A percentile compares a stretch with the other conserved stretches of the same genome.
phyloP scores from a whole-genome alignment of 2,797 vertebrate species.

The Onychomys arenicola region DNA sequence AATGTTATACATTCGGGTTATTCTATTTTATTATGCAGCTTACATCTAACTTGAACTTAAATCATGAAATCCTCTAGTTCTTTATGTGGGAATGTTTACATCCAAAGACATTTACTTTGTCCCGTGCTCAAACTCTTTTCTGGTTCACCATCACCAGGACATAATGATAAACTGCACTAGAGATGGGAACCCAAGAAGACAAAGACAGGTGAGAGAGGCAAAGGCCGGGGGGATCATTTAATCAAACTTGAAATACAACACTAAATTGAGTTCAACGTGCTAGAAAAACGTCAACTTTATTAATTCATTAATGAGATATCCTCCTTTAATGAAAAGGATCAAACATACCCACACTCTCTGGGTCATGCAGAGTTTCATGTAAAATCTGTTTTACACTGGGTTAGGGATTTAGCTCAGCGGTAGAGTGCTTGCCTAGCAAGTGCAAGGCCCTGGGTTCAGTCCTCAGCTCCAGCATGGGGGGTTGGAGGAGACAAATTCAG shows the following conservation, averaged over 20 bases:
- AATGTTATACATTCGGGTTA: constrained; percentile 36
- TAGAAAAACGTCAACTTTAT: neutral
- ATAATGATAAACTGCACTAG: neutral
- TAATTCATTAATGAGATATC: neutral
- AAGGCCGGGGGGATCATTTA: neutral
- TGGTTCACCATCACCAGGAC: constrained; percentile 46
- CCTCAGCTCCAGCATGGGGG: no score
- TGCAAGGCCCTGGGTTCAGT: no score
- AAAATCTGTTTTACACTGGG: neutral
- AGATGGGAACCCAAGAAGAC: neutral
- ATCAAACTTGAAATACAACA: neutral
- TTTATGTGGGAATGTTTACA: constrained; percentile 62
- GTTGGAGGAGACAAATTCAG: neutral
- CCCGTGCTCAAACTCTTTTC: constrained; percentile 45
- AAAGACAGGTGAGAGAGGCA: neutral
- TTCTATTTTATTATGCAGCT: constrained; percentile 57
- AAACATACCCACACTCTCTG: neutral
- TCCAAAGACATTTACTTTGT: constrained; percentile 30
- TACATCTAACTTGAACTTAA: constrained; percentile 67
- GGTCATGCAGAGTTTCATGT: neutral
- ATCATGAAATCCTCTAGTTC: constrained; percentile 61
- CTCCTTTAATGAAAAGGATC: neutral
- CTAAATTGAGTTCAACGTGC: neutral
- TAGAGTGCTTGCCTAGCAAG: neutral
- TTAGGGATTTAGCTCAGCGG: neutral